A percentile compares a stretch with the other conserved stretches of the same genome.
Conservation (phyloP, 2,113 vertebrate species). For the Ceratotherium simum region DNA sequence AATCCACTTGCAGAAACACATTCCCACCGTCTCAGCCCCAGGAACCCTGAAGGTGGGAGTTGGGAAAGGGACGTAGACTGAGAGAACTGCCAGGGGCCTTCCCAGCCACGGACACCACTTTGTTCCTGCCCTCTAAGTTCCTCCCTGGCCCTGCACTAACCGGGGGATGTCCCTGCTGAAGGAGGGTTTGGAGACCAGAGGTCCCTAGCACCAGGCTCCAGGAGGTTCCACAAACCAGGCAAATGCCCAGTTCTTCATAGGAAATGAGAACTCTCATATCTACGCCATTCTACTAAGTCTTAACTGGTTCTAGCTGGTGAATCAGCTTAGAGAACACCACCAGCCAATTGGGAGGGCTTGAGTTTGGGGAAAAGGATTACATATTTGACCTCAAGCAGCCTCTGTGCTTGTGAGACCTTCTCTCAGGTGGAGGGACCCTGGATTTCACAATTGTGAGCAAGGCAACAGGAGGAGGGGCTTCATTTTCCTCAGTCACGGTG, state of each 20-base stretch:
- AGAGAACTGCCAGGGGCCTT: not conserved
- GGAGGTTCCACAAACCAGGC: not conserved
- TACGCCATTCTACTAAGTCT: not conserved
- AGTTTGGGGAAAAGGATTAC: not conserved
- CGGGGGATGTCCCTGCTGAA: too few species aligned
- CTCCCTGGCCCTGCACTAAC: too few species aligned
- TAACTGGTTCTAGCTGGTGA: not conserved
- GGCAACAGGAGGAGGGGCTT: not conserved
- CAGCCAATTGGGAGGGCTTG: rapidly evolving
- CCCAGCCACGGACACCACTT: not conserved
- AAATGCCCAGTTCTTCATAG: not conserved
- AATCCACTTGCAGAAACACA: too few species aligned
- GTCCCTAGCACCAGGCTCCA: too few species aligned
- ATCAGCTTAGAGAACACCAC: not conserved
- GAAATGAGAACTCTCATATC: not conserved
- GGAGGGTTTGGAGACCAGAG: too few species aligned
- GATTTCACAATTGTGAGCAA: not conserved
- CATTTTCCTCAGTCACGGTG: not conserved
- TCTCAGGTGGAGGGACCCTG: too few species aligned
- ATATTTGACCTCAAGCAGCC: not conserved
- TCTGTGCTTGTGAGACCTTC: not conserved
- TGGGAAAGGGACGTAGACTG: not conserved
- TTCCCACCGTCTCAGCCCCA: too few species aligned
- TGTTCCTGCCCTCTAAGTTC: too few species aligned
- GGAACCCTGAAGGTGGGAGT: not conserved